Evolutionary conservation across 2,797 vertebrate species (phyloP).

Genomic region (Onychomys leucogaster): DNA sequence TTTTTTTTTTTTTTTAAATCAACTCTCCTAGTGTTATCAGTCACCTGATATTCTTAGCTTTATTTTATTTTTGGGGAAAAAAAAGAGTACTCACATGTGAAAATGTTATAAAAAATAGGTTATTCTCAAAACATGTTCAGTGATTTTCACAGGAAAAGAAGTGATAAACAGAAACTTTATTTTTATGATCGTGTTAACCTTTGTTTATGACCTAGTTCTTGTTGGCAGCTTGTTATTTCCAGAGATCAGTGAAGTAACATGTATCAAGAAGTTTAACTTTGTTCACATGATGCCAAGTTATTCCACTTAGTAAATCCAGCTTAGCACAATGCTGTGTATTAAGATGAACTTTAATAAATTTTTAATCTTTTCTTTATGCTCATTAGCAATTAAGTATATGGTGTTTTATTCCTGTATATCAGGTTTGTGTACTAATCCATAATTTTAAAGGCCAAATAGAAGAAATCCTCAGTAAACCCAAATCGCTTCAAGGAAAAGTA

Average conservation of each 20-base stretch:
- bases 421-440: background rate
- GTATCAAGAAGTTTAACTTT: background rate
- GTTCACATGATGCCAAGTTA: too few relatives aligned
- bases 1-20: background rate
- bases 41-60: background rate
- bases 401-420: background rate
- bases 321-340: background rate
- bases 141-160: conserved; percentile 48
- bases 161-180: conserved; percentile 50
- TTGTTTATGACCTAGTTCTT: conserved; percentile 45
- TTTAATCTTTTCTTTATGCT: conserved; percentile 4
- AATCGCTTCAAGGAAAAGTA: conserved; percentile 20
- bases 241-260: background rate
- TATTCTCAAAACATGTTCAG: conserved; percentile 43
- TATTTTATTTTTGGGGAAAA: background rate
- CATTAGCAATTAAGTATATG: background rate
- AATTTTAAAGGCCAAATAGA: background rate
- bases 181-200: conserved; percentile 25
- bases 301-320: background rate
- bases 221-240: background rate
- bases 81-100: background rate
- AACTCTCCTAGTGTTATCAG: background rate
- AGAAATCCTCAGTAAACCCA: conserved; percentile 10
- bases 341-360: conserved; percentile 25
- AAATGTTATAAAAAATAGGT: background rate